Percentiles rank a stretch among this genome's conserved stretches.
Evolutionary conservation across 1,140 invertebrate genomes (phyloP).

Genomic region (Linepithema humile): DNA sequence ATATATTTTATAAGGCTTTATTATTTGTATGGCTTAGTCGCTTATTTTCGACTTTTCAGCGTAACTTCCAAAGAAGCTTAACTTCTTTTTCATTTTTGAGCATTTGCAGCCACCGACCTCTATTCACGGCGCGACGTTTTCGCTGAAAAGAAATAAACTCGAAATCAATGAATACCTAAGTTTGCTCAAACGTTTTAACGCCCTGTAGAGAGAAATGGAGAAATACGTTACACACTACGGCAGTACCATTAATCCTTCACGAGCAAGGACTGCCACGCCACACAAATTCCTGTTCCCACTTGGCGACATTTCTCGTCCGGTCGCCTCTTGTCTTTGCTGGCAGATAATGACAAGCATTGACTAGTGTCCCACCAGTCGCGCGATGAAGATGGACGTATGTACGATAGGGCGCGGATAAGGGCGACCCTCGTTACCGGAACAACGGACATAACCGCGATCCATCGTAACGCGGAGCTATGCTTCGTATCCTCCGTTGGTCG

Average conservation of each 20-base stretch:
- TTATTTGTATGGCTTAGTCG: too few relatives aligned
- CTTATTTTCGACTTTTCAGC: too few relatives aligned
- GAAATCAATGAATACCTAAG: not conserved
- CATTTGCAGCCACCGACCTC: too few relatives aligned
- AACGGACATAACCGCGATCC: constrained; percentile 79
- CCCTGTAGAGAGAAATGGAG: not conserved
- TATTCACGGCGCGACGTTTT: not conserved
- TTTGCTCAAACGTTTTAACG: not conserved
- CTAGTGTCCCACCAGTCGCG: not conserved
- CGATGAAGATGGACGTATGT: constrained; percentile 62
- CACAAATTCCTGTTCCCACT: constrained; percentile 23
- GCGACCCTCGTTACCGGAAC: constrained; percentile 77
- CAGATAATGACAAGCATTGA: constrained; percentile 66
- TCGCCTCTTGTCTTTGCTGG: constrained; percentile 48
- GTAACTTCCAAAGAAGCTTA: not conserved
- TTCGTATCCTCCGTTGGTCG: constrained; percentile 69
- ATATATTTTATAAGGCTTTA: too few relatives aligned
- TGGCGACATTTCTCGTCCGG: constrained; percentile 50
- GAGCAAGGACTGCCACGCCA: not conserved
- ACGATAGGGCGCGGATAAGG: constrained; percentile 36
- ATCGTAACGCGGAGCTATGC: constrained; percentile 72
- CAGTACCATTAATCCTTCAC: not conserved
- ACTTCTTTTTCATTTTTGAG: too few relatives aligned
- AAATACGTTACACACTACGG: not conserved
- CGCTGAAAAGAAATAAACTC: not conserved